These are phyloP conservation scores for Mythimna loreyi DNA, from an alignment of 2,888 invertebrate species.

Conservation along the genomic window DNA sequence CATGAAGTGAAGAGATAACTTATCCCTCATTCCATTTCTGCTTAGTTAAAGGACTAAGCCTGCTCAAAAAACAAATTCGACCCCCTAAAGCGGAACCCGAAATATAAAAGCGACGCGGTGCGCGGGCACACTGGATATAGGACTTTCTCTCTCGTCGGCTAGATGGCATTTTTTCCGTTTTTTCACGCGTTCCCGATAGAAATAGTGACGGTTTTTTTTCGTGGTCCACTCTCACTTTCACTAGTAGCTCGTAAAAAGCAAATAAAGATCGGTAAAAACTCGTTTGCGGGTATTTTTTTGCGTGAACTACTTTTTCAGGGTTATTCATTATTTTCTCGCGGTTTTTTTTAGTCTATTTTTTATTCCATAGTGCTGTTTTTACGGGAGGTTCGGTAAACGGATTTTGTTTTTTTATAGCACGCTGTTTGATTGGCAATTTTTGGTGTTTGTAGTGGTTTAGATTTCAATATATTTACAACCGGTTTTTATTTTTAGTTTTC, in stretches of 20 bases:
- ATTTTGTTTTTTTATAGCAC: conserved; percentile 39
- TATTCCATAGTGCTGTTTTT: conserved; percentile 70
- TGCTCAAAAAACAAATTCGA: not conserved
- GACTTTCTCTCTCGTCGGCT: conserved; percentile 84
- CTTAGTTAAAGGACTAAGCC: not conserved
- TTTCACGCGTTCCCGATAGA: conserved; percentile 84
- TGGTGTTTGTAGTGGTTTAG: conserved; percentile 56
- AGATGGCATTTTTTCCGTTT: conserved; percentile 81
- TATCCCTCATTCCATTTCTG: conserved; percentile 1
- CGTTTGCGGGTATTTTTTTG: conserved; percentile 80
- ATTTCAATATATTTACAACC: conserved; percentile 41
- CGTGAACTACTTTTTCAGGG: conserved; percentile 77
- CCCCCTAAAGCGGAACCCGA: conserved; percentile 52
- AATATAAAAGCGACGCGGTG: conserved; percentile 71
- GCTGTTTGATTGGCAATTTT: conserved; percentile 53
- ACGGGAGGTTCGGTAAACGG: conserved; percentile 31
- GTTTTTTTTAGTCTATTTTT: conserved; percentile 71
- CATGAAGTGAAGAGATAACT: conserved; percentile 5
- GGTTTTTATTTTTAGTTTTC: conserved; percentile 15
- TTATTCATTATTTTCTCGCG: conserved; percentile 71
- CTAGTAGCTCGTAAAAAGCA: conserved; percentile 87
- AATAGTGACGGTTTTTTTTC: conserved; percentile 89
- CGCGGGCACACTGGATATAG: conserved; percentile 86
- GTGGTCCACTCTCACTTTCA: conserved; percentile 82
- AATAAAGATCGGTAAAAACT: conserved; percentile 87